Percentiles rank a stretch among this genome's conserved stretches.
phyloP scores from a whole-genome alignment of 2,888 invertebrate genomes.

The Punctoribates punctum region DNA sequence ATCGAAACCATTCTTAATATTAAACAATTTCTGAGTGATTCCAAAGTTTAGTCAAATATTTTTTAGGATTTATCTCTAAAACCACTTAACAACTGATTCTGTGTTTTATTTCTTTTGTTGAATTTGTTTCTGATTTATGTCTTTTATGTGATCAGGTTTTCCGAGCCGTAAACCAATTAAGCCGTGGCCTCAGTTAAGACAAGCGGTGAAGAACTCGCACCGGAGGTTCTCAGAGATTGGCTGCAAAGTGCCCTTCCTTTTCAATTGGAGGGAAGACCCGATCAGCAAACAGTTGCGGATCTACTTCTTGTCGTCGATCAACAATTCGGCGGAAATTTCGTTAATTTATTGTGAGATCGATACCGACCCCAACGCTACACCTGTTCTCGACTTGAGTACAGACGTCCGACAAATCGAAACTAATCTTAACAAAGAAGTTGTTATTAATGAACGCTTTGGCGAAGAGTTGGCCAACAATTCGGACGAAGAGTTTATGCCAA shows the following conservation, averaged over 20 bases:
- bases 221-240: slow-evolving; percentile 39
- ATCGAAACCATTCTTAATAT: not conserved
- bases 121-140: not conserved
- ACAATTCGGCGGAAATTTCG: slow-evolving; percentile 38
- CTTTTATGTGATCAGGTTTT: slow-evolving; percentile 26
- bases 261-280: slow-evolving; percentile 36
- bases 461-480: not conserved
- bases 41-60: too few relatives aligned
- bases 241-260: slow-evolving; percentile 34
- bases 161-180: slow-evolving; percentile 36
- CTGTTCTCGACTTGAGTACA: not conserved
- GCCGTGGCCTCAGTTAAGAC: slow-evolving; percentile 43
- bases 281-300: slow-evolving; percentile 36
- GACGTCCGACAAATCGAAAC: slow-evolving; percentile 3
- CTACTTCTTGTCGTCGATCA: slow-evolving; percentile 40
- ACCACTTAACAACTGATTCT: too few relatives aligned
- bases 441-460: not conserved
- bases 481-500: slow-evolving; percentile 7
- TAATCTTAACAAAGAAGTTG: slow-evolving; percentile 14
- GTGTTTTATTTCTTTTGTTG: too few relatives aligned
- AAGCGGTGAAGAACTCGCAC: slow-evolving; percentile 39
- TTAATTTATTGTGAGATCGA: slow-evolving; percentile 43
- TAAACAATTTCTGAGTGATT: not conserved
- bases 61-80: too few relatives aligned
- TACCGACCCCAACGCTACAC: slow-evolving; percentile 3